These are phyloP conservation scores for Drosophila bocqueti DNA, from an alignment of 1,140 invertebrate species.

Conservation along the genomic window DNA sequence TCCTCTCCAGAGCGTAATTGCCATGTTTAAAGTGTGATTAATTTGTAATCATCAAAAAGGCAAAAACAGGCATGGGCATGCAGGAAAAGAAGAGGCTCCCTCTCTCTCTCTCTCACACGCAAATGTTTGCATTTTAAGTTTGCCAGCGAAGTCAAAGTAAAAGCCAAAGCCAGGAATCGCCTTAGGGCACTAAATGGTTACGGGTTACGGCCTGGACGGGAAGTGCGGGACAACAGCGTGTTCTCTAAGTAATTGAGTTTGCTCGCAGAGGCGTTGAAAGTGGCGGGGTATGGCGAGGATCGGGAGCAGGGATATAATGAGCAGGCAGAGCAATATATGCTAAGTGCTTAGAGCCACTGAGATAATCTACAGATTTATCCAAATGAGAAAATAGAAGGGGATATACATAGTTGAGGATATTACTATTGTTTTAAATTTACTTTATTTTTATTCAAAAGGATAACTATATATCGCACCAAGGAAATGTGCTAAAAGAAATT, in stretches of 20 bases:
- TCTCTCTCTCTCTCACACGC: slow-evolving; percentile 17
- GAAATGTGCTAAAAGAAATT: background rate
- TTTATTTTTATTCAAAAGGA: background rate
- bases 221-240: slow-evolving; percentile 50
- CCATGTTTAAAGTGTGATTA: slow-evolving; percentile 84
- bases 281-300: slow-evolving; percentile 1
- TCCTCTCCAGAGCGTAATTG: slow-evolving; percentile 70
- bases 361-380: slow-evolving; percentile 5
- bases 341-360: slow-evolving; percentile 3
- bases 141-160: slow-evolving; percentile 25
- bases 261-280: slow-evolving; percentile 39
- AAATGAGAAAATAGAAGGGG: background rate
- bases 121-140: slow-evolving; percentile 67
- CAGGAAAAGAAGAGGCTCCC: slow-evolving; percentile 24
- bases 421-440: background rate
- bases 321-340: slow-evolving; percentile 22
- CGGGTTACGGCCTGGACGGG: background rate
- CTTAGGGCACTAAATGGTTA: slow-evolving; percentile 41
- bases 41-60: slow-evolving; percentile 83
- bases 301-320: slow-evolving; percentile 29
- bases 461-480: background rate
- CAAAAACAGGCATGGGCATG: slow-evolving; percentile 54
- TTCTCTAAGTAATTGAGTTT: slow-evolving; percentile 73
- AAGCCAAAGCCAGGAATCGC: slow-evolving; percentile 53
- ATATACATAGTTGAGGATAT: background rate